A percentile compares a stretch with the other conserved stretches of the same genome.
phyloP scores from a whole-genome alignment of 2,797 vertebrate species.

The Myioborus miniatus region DNA sequence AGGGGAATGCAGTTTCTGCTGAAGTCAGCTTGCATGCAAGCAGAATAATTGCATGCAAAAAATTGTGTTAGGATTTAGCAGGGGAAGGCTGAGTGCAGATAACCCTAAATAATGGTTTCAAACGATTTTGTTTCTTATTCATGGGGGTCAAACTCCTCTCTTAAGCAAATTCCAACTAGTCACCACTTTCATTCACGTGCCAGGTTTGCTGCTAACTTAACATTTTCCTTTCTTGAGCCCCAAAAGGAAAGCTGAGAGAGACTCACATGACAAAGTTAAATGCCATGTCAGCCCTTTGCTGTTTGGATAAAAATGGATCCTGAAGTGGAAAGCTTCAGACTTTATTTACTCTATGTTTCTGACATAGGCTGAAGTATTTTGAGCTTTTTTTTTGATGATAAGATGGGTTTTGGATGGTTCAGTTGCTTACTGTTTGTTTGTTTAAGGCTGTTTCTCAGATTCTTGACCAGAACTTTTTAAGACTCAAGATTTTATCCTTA shows the following conservation, averaged over 20 bases:
- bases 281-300: background rate
- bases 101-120: background rate
- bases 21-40: background rate
- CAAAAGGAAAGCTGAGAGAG: background rate
- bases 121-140: background rate
- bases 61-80: background rate
- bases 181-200: accelerated
- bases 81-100: background rate
- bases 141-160: background rate
- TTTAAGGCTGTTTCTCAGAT: background rate
- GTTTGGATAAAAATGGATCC: background rate
- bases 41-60: background rate
- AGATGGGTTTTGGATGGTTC: background rate
- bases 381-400: background rate
- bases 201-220: background rate
- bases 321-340: background rate
- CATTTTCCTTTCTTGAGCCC: background rate
- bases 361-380: background rate
- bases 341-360: background rate
- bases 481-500: background rate
- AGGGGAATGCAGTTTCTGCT: background rate
- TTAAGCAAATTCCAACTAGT: background rate
- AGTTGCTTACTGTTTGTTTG: background rate
- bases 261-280: background rate
- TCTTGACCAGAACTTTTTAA: background rate